These are phyloP conservation scores for Mormyrus lacerda DNA, from an alignment of 2,113 vertebrate genomes.

Conservation along the genomic window DNA sequence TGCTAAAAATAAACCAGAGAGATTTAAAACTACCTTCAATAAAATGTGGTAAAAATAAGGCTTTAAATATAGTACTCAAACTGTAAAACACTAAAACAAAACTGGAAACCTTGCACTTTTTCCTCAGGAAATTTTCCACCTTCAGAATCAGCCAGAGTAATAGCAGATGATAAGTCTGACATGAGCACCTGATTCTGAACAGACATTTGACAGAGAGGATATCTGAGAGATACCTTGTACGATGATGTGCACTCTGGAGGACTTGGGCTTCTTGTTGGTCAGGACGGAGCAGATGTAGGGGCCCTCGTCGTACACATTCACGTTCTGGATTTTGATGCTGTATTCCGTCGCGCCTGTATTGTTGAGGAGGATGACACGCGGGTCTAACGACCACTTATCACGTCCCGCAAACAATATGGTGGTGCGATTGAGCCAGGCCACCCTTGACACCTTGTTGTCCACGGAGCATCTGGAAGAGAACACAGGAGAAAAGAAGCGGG, in stretches of 20 bases:
- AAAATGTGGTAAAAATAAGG: neutral
- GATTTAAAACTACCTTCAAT: neutral
- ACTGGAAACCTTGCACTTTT: neutral
- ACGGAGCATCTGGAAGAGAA: conserved; percentile 74
- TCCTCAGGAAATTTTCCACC: neutral
- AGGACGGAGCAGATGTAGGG: conserved; percentile 93
- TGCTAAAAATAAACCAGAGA: neutral
- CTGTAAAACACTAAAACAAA: neutral
- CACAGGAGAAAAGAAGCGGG: neutral
- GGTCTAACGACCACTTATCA: conserved; percentile 95
- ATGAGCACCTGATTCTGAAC: neutral
- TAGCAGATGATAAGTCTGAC: neutral
- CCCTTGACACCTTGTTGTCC: conserved; percentile 85
- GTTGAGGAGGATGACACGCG: conserved; percentile 83
- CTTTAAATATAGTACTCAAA: neutral
- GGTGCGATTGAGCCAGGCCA: conserved; percentile 95
- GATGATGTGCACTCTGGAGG: conserved; percentile 86
- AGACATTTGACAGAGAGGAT: neutral
- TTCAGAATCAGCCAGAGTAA: neutral
- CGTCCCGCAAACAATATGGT: conserved; percentile 89
- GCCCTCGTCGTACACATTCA: conserved; percentile 86
- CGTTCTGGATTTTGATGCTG: conserved; percentile 90
- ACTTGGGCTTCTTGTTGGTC: conserved; percentile 92
- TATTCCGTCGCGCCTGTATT: conserved; percentile 91
- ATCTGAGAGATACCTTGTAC: conserved; percentile 74